Evolutionary conservation across 2,888 invertebrate species (phyloP).

Genomic region (Drosophila helvetica): DNA sequence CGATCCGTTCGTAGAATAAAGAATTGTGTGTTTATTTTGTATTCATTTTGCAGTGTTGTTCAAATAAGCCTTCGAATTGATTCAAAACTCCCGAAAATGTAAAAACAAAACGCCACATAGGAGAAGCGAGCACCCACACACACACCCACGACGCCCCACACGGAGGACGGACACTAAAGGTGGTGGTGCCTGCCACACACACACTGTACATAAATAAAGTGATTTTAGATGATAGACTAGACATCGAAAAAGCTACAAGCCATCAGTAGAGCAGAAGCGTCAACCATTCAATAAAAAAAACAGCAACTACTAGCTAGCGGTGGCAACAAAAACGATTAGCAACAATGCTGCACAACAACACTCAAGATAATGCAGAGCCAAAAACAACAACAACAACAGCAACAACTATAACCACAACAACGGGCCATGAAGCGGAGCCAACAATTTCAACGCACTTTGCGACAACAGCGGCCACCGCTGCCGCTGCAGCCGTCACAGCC

Average conservation of each 20-base stretch:
- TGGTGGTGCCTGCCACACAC: conserved; percentile 16
- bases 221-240: conserved; percentile 35
- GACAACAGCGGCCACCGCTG: conserved; percentile 38
- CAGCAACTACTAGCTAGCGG: conserved; percentile 1
- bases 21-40: conserved; percentile 4
- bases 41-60: conserved; percentile 44
- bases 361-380: conserved; percentile 3
- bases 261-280: conserved; percentile 12
- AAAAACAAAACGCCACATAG: conserved; percentile 24
- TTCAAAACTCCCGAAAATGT: conserved; percentile 61
- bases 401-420: no score
- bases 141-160: conserved; percentile 10
- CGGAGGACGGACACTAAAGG: conserved; percentile 2
- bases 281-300: conserved; percentile 23
- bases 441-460: conserved; percentile 70
- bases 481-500: conserved; percentile 9
- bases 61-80: conserved; percentile 49
- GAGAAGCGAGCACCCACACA: conserved; percentile 34
- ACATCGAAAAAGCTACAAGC: conserved; percentile 9
- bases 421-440: conserved; percentile 67
- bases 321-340: conserved; percentile 34
- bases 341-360: conserved; percentile 68
- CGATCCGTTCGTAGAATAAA: background rate
- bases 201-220: conserved; percentile 42
- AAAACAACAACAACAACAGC: no score